phyloP scores from a whole-genome alignment of 2,113 vertebrate species.

The Neomonachus schauinslandi region DNA sequence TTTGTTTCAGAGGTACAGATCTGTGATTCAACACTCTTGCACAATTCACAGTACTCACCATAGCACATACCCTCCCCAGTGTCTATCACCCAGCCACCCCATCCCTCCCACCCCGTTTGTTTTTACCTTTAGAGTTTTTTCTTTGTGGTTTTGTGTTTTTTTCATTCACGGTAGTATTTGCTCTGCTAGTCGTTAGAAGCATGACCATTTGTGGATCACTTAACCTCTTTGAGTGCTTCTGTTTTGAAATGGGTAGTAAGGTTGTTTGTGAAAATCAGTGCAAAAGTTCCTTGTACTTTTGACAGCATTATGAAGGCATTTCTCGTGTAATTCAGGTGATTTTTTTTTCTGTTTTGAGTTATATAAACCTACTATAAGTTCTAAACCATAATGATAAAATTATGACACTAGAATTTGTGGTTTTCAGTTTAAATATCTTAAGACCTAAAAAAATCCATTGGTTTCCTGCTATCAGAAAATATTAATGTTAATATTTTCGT shows the following conservation, averaged over 20 bases:
- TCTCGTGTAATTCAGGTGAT: not conserved
- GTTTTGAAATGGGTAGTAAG: not conserved
- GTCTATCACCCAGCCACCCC: too few species aligned
- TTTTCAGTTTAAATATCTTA: not conserved
- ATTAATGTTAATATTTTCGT: not conserved
- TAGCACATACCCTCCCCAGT: too few species aligned
- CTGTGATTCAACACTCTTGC: too few species aligned
- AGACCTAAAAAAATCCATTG: not conserved
- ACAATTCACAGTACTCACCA: too few species aligned
- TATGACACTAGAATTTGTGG: not conserved
- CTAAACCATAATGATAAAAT: not conserved
- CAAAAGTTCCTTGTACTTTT: not conserved
- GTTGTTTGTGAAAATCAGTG: not conserved
- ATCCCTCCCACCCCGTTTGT: not conserved
- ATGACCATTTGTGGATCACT: not conserved
- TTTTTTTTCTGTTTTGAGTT: not conserved
- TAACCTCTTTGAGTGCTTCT: not conserved
- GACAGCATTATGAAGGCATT: not conserved
- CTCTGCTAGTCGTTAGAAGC: not conserved
- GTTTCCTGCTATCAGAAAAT: not conserved
- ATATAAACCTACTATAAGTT: not conserved
- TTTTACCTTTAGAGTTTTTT: not conserved
- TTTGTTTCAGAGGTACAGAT: too few species aligned
- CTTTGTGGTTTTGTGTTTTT: not conserved
- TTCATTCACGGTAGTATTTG: not conserved